Conservation (phyloP, 2,797 vertebrate species). For the Threskiornis aethiopicus region DNA sequence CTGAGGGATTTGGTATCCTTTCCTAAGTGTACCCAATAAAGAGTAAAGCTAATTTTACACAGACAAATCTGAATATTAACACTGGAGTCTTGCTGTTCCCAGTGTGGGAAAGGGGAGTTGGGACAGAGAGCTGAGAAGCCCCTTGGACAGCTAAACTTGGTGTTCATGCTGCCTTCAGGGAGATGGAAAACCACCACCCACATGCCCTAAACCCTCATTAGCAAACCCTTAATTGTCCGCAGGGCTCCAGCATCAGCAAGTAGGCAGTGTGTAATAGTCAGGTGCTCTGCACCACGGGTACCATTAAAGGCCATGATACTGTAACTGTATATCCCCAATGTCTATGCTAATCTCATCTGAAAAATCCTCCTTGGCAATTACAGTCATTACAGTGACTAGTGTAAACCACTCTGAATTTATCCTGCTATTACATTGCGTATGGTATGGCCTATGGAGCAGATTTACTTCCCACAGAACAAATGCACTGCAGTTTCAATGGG, state of each 20-base stretch:
- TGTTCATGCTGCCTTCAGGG: neutral
- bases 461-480: neutral
- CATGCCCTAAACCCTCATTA: neutral
- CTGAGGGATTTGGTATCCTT: neutral
- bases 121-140: neutral
- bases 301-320: neutral
- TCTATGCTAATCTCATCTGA: neutral
- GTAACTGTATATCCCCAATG: neutral
- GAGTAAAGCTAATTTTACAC: neutral
- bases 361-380: neutral
- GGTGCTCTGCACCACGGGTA: neutral
- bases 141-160: neutral
- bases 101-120: neutral
- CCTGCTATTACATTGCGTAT: neutral
- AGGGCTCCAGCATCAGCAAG: neutral
- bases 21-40: neutral
- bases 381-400: neutral
- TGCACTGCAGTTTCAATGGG: neutral
- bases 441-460: neutral
- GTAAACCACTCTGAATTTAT: neutral
- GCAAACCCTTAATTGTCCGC: neutral
- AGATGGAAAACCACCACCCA: neutral
- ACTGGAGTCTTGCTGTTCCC: neutral
- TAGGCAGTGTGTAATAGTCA: neutral
- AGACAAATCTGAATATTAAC: neutral